These are phyloP conservation scores for Ciconia nigra DNA, from an alignment of 2,797 vertebrate genomes.

Conservation along the genomic window DNA sequence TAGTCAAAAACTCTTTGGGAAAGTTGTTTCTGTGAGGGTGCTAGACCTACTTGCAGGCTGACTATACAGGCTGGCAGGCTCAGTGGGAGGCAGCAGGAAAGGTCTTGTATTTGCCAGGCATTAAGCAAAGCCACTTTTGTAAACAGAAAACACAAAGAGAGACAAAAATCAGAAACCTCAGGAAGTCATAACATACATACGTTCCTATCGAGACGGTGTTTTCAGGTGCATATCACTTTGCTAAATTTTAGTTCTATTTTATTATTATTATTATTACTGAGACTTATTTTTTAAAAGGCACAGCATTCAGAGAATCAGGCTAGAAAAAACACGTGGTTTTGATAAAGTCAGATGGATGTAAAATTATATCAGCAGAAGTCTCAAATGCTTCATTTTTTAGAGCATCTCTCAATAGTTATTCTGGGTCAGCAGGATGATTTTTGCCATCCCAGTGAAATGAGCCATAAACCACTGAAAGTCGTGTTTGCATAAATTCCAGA, in stretches of 20 bases:
- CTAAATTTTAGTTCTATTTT: neutral
- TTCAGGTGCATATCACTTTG: neutral
- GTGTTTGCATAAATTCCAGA: conserved; percentile 5
- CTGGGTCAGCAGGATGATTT: neutral
- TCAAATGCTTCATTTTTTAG: neutral
- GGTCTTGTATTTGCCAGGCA: neutral
- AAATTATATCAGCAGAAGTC: neutral
- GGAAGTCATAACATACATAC: neutral
- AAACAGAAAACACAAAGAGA: neutral
- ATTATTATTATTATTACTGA: neutral
- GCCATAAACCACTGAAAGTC: neutral
- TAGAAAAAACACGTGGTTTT: neutral
- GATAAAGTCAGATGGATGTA: neutral
- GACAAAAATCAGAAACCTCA: neutral
- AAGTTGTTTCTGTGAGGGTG: neutral
- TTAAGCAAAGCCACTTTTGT: neutral
- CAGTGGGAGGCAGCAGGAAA: neutral
- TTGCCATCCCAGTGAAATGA: conserved; percentile 17
- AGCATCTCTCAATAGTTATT: neutral
- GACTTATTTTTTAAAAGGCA: neutral
- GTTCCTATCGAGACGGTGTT: neutral
- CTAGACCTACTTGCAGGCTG: neutral
- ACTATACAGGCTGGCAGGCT: neutral
- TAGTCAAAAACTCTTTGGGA: neutral
- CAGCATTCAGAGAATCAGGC: neutral